Conservation (phyloP, 2,797 vertebrate genomes). For the Lepilemur ruficaudatus region DNA sequence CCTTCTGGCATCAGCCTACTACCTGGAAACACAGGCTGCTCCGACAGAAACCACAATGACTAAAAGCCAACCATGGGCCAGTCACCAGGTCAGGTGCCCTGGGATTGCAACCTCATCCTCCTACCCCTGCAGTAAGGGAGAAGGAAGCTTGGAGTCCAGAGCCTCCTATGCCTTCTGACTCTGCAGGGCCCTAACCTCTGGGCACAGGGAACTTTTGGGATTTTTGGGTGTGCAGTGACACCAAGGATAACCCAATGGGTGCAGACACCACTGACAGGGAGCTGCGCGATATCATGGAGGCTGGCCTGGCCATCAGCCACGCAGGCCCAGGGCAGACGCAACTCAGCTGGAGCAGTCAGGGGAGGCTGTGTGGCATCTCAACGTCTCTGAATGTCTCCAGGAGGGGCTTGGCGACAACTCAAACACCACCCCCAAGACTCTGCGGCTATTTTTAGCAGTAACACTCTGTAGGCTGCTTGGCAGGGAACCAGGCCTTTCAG, state of each 20-base stretch:
- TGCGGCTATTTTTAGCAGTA: constrained; percentile 52
- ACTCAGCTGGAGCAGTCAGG: background rate
- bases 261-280: background rate
- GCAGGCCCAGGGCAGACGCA: background rate
- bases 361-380: background rate
- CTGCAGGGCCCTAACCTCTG: background rate
- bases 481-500: constrained; percentile 55
- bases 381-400: background rate
- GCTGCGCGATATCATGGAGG: accelerated
- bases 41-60: background rate
- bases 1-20: background rate
- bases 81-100: background rate
- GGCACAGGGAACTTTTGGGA: background rate
- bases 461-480: constrained; percentile 50
- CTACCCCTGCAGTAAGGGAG: background rate
- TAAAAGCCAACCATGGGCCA: background rate
- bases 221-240: too few relatives aligned
- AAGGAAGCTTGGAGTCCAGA: background rate
- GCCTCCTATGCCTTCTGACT: background rate
- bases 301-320: background rate
- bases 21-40: background rate
- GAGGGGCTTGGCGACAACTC: background rate
- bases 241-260: accelerated
- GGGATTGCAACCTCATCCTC: background rate
- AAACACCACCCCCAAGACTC: background rate